These are phyloP conservation scores for Scaptomyza reducta DNA, from an alignment of 2,888 invertebrate genomes.

Conservation along the genomic window DNA sequence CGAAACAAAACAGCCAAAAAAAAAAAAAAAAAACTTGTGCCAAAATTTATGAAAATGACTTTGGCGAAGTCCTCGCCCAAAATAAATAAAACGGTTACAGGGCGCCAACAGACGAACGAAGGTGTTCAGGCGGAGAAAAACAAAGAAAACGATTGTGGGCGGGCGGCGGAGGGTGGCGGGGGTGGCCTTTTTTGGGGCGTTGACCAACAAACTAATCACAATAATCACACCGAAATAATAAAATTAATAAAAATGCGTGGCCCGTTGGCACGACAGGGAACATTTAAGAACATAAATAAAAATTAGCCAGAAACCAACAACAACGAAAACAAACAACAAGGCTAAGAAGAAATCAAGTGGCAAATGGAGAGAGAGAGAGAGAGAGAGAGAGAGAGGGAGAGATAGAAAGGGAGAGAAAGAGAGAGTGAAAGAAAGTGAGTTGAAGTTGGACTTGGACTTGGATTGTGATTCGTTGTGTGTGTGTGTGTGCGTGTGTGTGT, in stretches of 20 bases:
- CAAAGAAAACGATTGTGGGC: neutral
- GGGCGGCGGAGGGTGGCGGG: neutral
- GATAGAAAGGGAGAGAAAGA: neutral
- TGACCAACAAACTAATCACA: conserved; percentile 77
- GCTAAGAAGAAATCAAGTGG: too few species aligned
- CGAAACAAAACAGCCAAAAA: conserved; percentile 44
- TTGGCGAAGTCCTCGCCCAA: conserved; percentile 65
- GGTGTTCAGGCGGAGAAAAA: conserved; percentile 44
- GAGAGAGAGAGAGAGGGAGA: neutral
- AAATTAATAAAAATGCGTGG: conserved; percentile 81
- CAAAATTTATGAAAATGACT: conserved; percentile 78
- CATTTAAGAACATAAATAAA: conserved; percentile 81
- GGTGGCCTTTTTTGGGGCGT: conserved; percentile 18
- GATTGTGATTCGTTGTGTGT: too few species aligned
- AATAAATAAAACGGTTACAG: conserved; percentile 48
- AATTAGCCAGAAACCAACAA: conserved; percentile 79
- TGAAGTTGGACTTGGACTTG: conserved; percentile 29
- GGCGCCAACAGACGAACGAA: conserved; percentile 11
- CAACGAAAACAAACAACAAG: conserved; percentile 43
- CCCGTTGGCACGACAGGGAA: conserved; percentile 70
- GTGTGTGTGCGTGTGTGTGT: neutral
- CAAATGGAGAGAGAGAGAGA: too few species aligned
- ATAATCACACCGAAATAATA: conserved; percentile 81
- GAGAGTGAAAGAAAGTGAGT: neutral
- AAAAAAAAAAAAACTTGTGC: conserved; percentile 46